These are phyloP conservation scores for Phoeniculus purpureus DNA, from an alignment of 2,797 vertebrate species.

Conservation along the genomic window DNA sequence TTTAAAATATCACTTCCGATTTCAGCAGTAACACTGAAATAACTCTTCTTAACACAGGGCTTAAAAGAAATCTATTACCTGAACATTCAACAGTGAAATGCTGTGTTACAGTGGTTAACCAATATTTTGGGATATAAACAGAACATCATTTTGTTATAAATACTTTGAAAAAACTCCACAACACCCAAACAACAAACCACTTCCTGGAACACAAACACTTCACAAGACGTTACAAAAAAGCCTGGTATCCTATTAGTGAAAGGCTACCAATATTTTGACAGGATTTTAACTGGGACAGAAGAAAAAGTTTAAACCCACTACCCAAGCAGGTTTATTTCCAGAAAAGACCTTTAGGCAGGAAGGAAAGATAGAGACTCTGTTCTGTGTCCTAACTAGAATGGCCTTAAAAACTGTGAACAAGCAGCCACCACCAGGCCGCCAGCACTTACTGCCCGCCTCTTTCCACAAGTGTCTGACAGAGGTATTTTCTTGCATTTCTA, in stretches of 20 bases:
- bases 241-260: neutral
- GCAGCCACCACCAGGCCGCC: neutral
- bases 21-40: neutral
- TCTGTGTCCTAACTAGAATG: neutral
- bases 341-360: neutral
- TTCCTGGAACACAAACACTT: neutral
- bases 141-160: neutral
- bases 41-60: neutral
- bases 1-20: neutral
- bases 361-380: neutral
- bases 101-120: neutral
- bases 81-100: neutral
- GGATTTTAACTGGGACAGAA: neutral
- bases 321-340: neutral
- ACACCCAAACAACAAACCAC: neutral
- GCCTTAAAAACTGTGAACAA: neutral
- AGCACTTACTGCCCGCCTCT: constrained; percentile 92
- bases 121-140: neutral
- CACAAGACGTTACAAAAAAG: neutral
- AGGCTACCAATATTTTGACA: neutral
- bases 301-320: neutral
- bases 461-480: constrained; percentile 96
- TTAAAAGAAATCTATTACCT: neutral
- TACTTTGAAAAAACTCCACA: neutral
- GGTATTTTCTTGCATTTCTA: constrained; percentile 96